phyloP scores from a whole-genome alignment of 1,140 invertebrate species.

The Drosophila truncata region DNA sequence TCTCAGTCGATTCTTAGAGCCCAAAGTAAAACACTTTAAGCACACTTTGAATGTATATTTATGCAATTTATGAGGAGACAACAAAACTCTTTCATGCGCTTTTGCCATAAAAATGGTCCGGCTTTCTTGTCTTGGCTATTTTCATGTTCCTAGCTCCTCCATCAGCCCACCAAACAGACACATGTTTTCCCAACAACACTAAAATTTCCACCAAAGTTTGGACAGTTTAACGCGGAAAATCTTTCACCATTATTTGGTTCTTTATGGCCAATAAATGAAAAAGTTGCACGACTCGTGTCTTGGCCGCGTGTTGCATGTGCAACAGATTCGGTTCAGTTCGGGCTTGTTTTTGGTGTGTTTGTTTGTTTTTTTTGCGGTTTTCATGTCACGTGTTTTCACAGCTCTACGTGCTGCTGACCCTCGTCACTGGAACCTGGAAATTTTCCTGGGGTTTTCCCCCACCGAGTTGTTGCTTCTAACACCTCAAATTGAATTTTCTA shows the following conservation, averaged over 20 bases:
- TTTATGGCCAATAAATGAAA: constrained; percentile 75
- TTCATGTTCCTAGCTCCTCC: constrained; percentile 11
- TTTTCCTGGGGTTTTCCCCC: constrained; percentile 18
- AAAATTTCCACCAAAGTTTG: constrained; percentile 41
- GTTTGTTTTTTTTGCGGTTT: constrained; percentile 22
- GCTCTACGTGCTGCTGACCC: constrained; percentile 43
- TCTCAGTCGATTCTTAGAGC: neutral
- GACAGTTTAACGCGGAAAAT: constrained; percentile 63
- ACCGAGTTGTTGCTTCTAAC: neutral
- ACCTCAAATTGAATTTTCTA: constrained; percentile 50
- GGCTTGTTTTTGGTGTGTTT: constrained; percentile 2
- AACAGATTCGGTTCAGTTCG: constrained; percentile 41
- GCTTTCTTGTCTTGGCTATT: constrained; percentile 4
- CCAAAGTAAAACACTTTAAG: constrained; percentile 1
- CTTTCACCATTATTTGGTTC: constrained; percentile 44
- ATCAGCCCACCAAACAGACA: constrained; percentile 13
- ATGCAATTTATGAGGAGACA: constrained; percentile 36
- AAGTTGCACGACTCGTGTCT: constrained; percentile 47
- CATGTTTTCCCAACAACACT: constrained; percentile 13
- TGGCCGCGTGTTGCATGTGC: constrained; percentile 45
- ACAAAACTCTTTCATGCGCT: constrained; percentile 39
- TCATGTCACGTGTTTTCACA: constrained; percentile 40
- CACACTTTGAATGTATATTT: constrained; percentile 17
- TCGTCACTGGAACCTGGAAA: constrained; percentile 19
- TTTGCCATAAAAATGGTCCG: constrained; percentile 22